phyloP scores from a whole-genome alignment of 35 echinoderm and acorn worm genomes.

The Strongylocentrotus purpuratus region DNA sequence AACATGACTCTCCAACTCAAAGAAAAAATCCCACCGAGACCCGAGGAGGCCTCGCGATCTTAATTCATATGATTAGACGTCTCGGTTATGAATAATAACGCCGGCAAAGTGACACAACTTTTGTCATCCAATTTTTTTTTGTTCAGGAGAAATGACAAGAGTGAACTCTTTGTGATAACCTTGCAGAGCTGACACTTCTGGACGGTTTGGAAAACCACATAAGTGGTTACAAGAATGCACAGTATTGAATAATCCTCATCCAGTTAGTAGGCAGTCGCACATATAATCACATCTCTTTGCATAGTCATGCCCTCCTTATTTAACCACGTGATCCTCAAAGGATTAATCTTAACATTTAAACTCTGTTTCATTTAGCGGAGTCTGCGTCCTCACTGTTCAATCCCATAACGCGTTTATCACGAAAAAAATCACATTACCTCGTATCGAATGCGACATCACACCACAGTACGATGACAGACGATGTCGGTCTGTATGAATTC shows the following conservation, averaged over 20 bases:
- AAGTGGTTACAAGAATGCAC: not conserved
- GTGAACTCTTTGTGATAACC: not conserved
- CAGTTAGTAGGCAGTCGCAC: not conserved
- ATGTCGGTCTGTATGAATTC: not conserved
- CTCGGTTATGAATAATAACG: not conserved
- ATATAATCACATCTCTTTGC: not conserved
- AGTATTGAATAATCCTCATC: not conserved
- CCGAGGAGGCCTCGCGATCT: not conserved
- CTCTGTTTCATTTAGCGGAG: not conserved
- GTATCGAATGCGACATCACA: not conserved
- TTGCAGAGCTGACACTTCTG: not conserved
- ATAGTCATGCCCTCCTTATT: not conserved
- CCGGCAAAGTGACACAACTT: slow-evolving; percentile 1
- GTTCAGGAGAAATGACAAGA: not conserved
- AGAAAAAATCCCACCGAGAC: not conserved
- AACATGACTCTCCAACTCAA: not conserved
- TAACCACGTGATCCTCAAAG: not conserved
- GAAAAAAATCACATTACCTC: not conserved
- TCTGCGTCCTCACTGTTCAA: not conserved
- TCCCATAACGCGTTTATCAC: not conserved
- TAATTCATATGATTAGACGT: not conserved
- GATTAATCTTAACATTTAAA: not conserved
- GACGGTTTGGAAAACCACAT: not conserved
- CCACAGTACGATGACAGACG: not conserved
- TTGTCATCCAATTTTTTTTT: not conserved